Percentiles rank a stretch among this genome's conserved stretches.
Conservation (phyloP, 2,888 invertebrate species). For the Nycteola revayana region DNA sequence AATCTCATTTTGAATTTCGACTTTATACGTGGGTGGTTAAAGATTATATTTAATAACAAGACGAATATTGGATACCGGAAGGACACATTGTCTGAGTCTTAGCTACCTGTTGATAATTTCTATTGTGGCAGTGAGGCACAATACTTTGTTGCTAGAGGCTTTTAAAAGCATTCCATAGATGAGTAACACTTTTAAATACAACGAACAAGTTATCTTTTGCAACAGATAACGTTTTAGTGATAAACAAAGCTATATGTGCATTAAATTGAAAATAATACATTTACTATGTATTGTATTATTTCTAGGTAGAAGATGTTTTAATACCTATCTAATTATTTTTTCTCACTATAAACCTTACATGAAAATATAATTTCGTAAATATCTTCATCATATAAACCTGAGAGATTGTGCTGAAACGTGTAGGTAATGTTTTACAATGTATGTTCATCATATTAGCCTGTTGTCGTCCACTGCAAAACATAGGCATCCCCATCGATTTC, state of each 20-base stretch:
- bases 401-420: too few species aligned
- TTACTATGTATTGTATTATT: slow-evolving; percentile 5
- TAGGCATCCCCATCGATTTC: too few species aligned
- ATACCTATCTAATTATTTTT: too few species aligned
- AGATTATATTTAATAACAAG: background rate
- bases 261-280: too few species aligned
- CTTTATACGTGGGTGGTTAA: slow-evolving; percentile 29
- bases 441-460: too few species aligned
- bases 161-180: slow-evolving; percentile 67
- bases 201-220: slow-evolving; percentile 36
- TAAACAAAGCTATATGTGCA: slow-evolving; percentile 10
- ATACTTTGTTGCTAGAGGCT: slow-evolving; percentile 50
- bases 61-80: slow-evolving; percentile 64
- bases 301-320: background rate
- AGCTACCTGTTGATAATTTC: slow-evolving; percentile 78
- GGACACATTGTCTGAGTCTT: slow-evolving; percentile 67
- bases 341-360: too few species aligned
- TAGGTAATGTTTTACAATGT: too few species aligned
- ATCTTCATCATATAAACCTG: too few species aligned
- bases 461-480: too few species aligned
- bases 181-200: slow-evolving; percentile 42
- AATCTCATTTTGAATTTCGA: slow-evolving; percentile 15
- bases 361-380: too few species aligned
- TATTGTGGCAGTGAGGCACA: slow-evolving; percentile 68
- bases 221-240: slow-evolving; percentile 23